Base-by-base conservation (phyloP, 2,797 vertebrate genomes). In the Sphenodon punctatus region DNA sequence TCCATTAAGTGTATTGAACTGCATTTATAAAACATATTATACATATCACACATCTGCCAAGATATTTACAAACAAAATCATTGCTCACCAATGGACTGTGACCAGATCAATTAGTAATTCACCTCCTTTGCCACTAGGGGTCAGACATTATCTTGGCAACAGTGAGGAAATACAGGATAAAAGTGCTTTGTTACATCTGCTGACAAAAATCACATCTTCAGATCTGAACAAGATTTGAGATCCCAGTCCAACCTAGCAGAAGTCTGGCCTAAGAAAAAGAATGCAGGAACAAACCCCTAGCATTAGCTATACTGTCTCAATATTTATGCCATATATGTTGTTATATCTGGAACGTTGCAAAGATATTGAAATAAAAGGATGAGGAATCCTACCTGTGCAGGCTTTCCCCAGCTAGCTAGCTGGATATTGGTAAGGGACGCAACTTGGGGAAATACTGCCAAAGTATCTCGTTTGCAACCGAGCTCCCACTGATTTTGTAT, bases 121-220 rank as follows among this genome's bases (percentile, higher is more conserved):
- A 6, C 2, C 0, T 2, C 19, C 45, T 1, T 2, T 36, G 63
- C 89, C 91, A 56, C 76, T 51, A 88, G 92, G 91, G 88, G 91
- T 84, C 92, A 93, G 86, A 13, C 84, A 27, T 67, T 73, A 4
- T 22, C 81, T 71, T 65, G 87, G 0, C 14, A 76, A 38, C 11
- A 1, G 8, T 17, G 16, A 2, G 6, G 5, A 7, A 65, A 58
- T 13, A 8, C 5, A 10, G 4, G 3, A 43, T 25, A 41, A 5
- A 67, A 3, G 1, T 30, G 48, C 8, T 10, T 0, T 4, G 7
- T 22, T 48, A 5, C 17, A 8, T 64, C 68, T 63, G 6, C 7
- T 2, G 16, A 49, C 36, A 65, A 69, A 43, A 53, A 16, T 16
- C 8, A 27, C 65, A 14, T 5, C 38, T n/a, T n/a, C n/a, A n/a